Evolutionary conservation across 1,140 invertebrate genomes (phyloP).

Genomic region (Panagrolaimus sp.): DNA sequence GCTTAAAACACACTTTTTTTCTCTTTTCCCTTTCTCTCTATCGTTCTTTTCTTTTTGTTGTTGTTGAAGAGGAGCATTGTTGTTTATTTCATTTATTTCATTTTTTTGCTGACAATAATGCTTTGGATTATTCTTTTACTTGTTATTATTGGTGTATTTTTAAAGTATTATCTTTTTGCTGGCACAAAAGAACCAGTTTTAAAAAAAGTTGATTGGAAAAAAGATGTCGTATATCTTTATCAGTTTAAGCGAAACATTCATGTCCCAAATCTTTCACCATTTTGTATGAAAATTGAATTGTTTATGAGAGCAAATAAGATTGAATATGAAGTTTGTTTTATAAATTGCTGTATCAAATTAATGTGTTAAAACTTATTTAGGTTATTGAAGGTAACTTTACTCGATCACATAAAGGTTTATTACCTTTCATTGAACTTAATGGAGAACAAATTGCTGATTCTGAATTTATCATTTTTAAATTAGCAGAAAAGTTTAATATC

Average conservation of each 20-base stretch:
- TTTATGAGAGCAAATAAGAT: slow-evolving; percentile 78
- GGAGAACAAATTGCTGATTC: not conserved
- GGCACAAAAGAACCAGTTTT: slow-evolving; percentile 1
- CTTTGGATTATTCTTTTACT: too few relatives aligned
- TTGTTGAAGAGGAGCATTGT: not conserved
- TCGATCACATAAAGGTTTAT: not conserved
- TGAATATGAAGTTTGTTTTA: slow-evolving; percentile 75
- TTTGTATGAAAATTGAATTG: slow-evolving; percentile 85
- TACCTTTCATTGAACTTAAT: not conserved
- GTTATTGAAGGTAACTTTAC: slow-evolving; percentile 23
- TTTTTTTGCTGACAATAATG: too few relatives aligned
- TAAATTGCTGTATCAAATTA: not conserved
- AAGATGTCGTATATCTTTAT: slow-evolving; percentile 84
- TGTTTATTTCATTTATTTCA: too few relatives aligned
- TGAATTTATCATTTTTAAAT: not conserved
- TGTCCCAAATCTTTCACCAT: slow-evolving; percentile 77
- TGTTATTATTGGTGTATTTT: not conserved
- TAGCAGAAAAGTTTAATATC: not conserved
- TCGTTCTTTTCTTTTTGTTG: too few relatives aligned
- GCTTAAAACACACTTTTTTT: too few relatives aligned
- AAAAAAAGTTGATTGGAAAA: slow-evolving; percentile 67
- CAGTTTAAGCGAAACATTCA: slow-evolving; percentile 77
- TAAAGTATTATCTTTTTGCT: not conserved
- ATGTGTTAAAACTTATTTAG: not conserved
- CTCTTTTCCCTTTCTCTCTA: slow-evolving; percentile 3